These are phyloP conservation scores for Orcinus orca DNA, from an alignment of 2,113 vertebrate genomes.

Conservation along the genomic window DNA sequence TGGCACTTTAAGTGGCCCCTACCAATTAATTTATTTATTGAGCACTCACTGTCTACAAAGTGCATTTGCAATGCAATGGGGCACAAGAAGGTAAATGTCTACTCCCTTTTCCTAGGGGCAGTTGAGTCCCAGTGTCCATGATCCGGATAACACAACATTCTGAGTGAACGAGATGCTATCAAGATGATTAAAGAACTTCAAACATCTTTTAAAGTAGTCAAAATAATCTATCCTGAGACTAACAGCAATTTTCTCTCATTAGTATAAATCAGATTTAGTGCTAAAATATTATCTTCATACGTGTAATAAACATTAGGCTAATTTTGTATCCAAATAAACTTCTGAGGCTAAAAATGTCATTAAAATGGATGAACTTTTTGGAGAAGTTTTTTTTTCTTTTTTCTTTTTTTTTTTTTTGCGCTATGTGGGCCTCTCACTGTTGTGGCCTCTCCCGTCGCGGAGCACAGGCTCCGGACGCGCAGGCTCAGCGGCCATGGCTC, in stretches of 20 bases:
- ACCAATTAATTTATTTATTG: not conserved
- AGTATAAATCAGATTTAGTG: not conserved
- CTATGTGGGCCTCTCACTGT: no score
- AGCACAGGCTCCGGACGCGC: no score
- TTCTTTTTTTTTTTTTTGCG: no score
- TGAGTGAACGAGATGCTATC: not conserved
- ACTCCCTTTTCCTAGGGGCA: not conserved
- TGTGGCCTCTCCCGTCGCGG: no score
- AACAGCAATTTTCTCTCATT: not conserved
- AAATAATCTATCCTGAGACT: not conserved
- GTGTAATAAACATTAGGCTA: not conserved
- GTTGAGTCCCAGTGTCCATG: not conserved
- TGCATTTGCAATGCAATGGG: not conserved
- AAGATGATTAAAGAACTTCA: not conserved
- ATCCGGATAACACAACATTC: not conserved
- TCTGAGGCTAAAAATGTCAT: not conserved
- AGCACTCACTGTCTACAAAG: not conserved
- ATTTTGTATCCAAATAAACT: constrained; percentile 10
- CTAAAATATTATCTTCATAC: constrained; percentile 1
- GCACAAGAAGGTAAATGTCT: not conserved
- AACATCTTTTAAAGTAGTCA: not conserved
- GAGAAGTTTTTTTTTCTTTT: not conserved
- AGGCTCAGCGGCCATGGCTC: no score
- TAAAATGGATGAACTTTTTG: not conserved
- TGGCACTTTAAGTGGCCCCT: not conserved